A percentile compares a stretch with the other conserved stretches of the same genome.
These are phyloP conservation scores for Exocentrus adspersus DNA, from an alignment of 2,888 invertebrate species.

Conservation along the genomic window DNA sequence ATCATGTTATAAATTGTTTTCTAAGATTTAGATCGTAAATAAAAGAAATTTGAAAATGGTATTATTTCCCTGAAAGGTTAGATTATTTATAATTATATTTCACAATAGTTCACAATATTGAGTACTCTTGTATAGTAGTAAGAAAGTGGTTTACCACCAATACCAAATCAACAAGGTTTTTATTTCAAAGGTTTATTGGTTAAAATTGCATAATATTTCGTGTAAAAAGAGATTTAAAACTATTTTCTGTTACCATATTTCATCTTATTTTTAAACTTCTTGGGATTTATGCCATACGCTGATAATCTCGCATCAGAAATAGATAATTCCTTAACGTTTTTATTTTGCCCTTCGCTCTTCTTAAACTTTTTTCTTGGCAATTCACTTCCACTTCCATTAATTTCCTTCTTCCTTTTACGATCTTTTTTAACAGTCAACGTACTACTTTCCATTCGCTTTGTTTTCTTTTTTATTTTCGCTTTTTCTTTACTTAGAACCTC, in stretches of 20 bases:
- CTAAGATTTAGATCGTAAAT: too few species aligned
- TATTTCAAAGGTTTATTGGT: too few species aligned
- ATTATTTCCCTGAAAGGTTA: too few species aligned
- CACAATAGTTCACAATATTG: too few species aligned
- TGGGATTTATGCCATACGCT: conserved; percentile 93
- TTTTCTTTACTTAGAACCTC: neutral
- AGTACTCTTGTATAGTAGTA: too few species aligned
- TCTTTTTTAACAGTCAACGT: neutral
- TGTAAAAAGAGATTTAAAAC: neutral
- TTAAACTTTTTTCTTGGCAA: conserved; percentile 25
- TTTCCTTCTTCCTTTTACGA: neutral
- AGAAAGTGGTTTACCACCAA: too few species aligned
- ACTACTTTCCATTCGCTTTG: neutral
- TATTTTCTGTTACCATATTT: conserved; percentile 65
- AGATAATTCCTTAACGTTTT: neutral
- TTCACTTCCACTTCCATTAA: conserved; percentile 5
- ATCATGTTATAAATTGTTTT: too few species aligned
- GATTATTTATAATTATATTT: too few species aligned
- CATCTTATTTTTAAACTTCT: conserved; percentile 82
- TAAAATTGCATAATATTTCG: too few species aligned
- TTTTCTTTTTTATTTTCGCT: neutral
- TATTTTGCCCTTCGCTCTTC: neutral
- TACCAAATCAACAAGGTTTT: too few species aligned
- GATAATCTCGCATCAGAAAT: conserved; percentile 84
- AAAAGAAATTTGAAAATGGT: too few species aligned